Evolutionary conservation across 2,888 invertebrate species (phyloP).

Genomic region (Epinotia brunnichana): DNA sequence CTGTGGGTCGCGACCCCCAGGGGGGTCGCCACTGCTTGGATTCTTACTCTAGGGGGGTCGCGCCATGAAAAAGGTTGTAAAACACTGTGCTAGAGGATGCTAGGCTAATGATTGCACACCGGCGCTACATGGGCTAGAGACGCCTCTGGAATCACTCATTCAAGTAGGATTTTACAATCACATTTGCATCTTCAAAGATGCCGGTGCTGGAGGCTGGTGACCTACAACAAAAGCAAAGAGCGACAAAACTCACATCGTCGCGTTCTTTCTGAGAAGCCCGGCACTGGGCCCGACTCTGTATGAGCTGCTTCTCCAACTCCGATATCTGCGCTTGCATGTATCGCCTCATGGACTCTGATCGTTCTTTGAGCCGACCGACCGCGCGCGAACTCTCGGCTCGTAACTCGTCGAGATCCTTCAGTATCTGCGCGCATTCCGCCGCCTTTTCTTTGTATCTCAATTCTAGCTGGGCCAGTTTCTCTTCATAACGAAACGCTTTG

Average conservation of each 20-base stretch:
- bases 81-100: too few relatives aligned
- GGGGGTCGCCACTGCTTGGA: too few relatives aligned
- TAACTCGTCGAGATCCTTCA: constrained; percentile 66
- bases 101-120: too few relatives aligned
- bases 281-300: constrained; percentile 71
- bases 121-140: too few relatives aligned
- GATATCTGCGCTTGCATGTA: constrained; percentile 71
- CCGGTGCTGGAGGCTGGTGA: too few relatives aligned
- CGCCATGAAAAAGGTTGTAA: too few relatives aligned
- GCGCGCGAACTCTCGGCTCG: constrained; percentile 62
- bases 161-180: too few relatives aligned
- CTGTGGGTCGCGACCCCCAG: too few relatives aligned
- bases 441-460: constrained; percentile 63
- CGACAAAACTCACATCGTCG: constrained; percentile 63
- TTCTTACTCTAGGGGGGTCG: too few relatives aligned
- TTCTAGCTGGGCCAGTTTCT: constrained; percentile 66
- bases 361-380: constrained; percentile 62
- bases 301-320: constrained; percentile 71
- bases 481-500: constrained; percentile 62
- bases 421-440: constrained; percentile 58
- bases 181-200: too few relatives aligned
- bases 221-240: not conserved
- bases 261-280: constrained; percentile 72
- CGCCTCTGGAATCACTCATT: too few relatives aligned
- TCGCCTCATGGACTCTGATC: constrained; percentile 67